Evolutionary conservation across 2,888 invertebrate species (phyloP).

Genomic region (Siphlonurus alternatus): DNA sequence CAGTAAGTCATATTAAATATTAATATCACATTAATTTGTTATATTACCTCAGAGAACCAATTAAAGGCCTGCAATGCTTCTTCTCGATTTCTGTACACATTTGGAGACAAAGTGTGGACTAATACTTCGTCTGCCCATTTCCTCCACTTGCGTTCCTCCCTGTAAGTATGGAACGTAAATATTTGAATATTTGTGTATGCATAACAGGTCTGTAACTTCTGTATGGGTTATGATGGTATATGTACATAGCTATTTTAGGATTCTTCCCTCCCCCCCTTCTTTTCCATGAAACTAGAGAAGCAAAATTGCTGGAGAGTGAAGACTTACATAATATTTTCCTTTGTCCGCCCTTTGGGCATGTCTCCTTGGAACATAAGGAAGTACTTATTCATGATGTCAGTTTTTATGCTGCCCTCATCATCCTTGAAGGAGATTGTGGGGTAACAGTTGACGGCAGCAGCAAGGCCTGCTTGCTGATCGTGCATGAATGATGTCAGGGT

Average conservation of each 20-base stretch:
- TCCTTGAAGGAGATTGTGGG: slow-evolving; percentile 51
- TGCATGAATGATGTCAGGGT: slow-evolving; percentile 59
- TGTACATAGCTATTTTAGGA: too few species aligned
- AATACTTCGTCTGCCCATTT: slow-evolving; percentile 84
- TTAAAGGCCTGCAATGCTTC: slow-evolving; percentile 85
- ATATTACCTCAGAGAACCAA: slow-evolving; percentile 77
- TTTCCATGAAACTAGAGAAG: too few species aligned
- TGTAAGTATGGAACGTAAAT: slow-evolving; percentile 27
- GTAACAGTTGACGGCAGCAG: slow-evolving; percentile 58
- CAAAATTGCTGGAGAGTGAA: not conserved
- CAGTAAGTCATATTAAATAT: too few species aligned
- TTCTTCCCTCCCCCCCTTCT: too few species aligned
- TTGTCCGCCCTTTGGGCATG: slow-evolving; percentile 25
- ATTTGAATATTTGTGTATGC: too few species aligned
- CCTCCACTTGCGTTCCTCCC: slow-evolving; percentile 88
- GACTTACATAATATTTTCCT: slow-evolving; percentile 23
- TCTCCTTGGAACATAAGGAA: slow-evolving; percentile 63
- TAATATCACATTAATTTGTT: too few species aligned
- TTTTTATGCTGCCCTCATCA: slow-evolving; percentile 44
- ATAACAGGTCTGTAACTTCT: not conserved
- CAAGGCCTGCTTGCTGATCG: slow-evolving; percentile 39
- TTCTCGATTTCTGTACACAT: slow-evolving; percentile 72
- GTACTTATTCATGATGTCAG: slow-evolving; percentile 74
- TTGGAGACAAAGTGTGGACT: slow-evolving; percentile 89
- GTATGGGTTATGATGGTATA: not conserved